Base-by-base conservation (phyloP, 2,797 vertebrate genomes). In the Spatula versicolor region DNA sequence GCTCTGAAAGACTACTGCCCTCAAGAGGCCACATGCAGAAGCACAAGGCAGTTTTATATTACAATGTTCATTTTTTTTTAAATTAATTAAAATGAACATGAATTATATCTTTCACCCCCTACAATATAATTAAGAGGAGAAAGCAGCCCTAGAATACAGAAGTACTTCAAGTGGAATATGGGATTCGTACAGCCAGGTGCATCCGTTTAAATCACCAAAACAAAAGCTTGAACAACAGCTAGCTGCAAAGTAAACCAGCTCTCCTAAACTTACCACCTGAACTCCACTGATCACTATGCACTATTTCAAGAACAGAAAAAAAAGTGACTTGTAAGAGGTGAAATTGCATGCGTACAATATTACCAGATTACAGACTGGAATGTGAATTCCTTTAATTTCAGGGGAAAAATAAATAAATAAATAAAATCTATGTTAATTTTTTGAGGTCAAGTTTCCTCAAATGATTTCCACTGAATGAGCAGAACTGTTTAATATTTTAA, bases 1-100 rank as follows among this genome's bases (percentile, higher is more conserved):
- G 71, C 25, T 69, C 62, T 94, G 69, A 93, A 89, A 86, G 67
- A 81, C 56, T 93, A 92, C 85, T 97, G 96, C 96, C 94, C 96
- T 96, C 97, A 95, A 81, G 88, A 96, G 97, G 67, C n/a, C 56
- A 81, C 8, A 33, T 76, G 23, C 1, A 2, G 64, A 95, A 89
- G 62, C 59, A 69, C 66, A 91, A 80, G 41, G 12, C 4, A 59
- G 33, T 39, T 35, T 52, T 39, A 37, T 23, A 30, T 41, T 13
- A 7, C 2, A 52, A 37, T 69, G 76, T 59, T 76, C 7, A 48
- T 83, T 35, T 10, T 25, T 31, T 67, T 50, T 11, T 79, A 52
- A 54, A 58, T 6, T 11, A 55, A 73, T 35, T 54, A 59, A 84
- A 72, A 77, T 68, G 0, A 66, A 54, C 45, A 67, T 39, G 33